Base-by-base conservation (phyloP, 2,888 invertebrate species). In the Diarsia dahlii region DNA sequence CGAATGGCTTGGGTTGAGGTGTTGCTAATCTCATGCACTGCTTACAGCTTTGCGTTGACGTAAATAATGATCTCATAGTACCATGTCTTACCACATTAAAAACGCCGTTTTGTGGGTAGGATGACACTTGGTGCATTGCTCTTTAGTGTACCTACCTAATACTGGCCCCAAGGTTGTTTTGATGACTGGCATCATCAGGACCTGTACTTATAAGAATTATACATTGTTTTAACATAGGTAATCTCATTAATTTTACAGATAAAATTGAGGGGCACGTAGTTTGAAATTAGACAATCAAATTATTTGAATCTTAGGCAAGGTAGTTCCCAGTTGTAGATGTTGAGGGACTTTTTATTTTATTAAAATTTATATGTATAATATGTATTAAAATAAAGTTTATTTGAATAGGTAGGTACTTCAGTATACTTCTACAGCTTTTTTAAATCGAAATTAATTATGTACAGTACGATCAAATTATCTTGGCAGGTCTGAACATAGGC, bases 31-130 rank as follows among this genome's bases (percentile, higher is more conserved):
- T n/a, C n/a, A n/a, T n/a, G n/a, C 28, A 28, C 28, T 2, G 28
- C 54, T 54, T 54, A n/a, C 54, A 54, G 4, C 12, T 54, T 4
- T 54, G 5, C 56, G 56, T 5, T 23, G 13, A 13, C 12, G 5
- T 23, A 6, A 46, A 46, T 8, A 48, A 60, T 54, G 60, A 69
- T 76, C 39, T 69, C 46, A 58, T 1, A 58, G n/a, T 28, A n/a
- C 48, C 23, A 76, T 39, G 8, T 34, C 46, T 46, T 9, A 15
- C 63, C 34, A 63, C n/a, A 18, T 46, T 28, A 20, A 34, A 5
- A n/a, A 23, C 9, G 46, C 2, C 18, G 23, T 23, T 46, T 64
- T 5, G n/a, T 64, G n/a, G n/a, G 20, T 34, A 66, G 13, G 0
- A 13, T 13, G 28, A 65, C 12, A 10, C 28, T 66, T 28, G 3